Evolutionary conservation across 2,888 invertebrate genomes (phyloP).

Genomic region (Drosophila stalkeri): DNA sequence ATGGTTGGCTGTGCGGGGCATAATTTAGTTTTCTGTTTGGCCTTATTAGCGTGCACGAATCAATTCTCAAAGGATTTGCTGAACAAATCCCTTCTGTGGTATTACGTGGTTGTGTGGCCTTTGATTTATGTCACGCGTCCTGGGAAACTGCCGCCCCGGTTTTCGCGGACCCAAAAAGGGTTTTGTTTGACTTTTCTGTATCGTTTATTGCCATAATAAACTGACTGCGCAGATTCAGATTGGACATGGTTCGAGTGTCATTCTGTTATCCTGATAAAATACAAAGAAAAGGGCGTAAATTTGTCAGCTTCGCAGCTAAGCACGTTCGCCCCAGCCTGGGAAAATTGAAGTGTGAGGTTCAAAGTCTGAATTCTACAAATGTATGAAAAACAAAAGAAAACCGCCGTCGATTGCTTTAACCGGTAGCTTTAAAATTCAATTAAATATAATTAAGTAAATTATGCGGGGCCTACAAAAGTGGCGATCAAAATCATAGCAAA

Average conservation of each 20-base stretch:
- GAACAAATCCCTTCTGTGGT: conserved; percentile 73
- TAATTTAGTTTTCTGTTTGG: conserved; percentile 76
- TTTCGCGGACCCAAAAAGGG: conserved; percentile 39
- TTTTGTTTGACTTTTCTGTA: conserved; percentile 56
- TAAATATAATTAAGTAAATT: conserved; percentile 82
- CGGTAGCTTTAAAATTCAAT: conserved; percentile 80
- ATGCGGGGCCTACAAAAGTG: conserved; percentile 68
- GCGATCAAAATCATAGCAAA: conserved; percentile 60
- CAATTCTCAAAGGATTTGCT: conserved; percentile 83
- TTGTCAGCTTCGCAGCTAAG: conserved; percentile 55
- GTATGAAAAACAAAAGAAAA: neutral
- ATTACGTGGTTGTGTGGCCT: conserved; percentile 40
- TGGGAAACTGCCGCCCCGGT: conserved; percentile 64
- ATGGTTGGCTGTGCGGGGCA: conserved; percentile 28
- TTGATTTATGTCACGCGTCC: conserved; percentile 79
- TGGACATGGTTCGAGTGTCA: conserved; percentile 70
- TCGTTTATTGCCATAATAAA: conserved; percentile 66
- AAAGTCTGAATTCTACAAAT: neutral
- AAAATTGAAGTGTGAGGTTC: conserved; percentile 46
- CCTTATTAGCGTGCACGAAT: conserved; percentile 84
- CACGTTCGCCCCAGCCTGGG: conserved; percentile 59
- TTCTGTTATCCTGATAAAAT: conserved; percentile 41
- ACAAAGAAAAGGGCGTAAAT: conserved; percentile 63
- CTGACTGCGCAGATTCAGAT: conserved; percentile 57
- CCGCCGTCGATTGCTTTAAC: conserved; percentile 51